phyloP scores from a whole-genome alignment of 2,113 vertebrate genomes.

The Syngnathus floridae region DNA sequence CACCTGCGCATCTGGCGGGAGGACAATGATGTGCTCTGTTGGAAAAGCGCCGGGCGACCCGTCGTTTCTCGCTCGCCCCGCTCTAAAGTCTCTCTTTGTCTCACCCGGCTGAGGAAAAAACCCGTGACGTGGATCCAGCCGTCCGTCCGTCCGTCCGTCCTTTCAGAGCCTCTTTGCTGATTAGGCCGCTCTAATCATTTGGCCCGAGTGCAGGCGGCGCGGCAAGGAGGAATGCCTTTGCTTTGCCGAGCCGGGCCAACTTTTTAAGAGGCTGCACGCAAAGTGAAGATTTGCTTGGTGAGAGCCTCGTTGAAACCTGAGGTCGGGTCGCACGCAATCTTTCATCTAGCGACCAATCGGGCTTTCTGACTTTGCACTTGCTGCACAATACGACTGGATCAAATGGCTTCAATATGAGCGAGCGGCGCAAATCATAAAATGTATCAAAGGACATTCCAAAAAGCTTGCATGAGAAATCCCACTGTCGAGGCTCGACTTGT shows the following conservation, averaged over 20 bases:
- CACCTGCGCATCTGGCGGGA: conserved; percentile 60
- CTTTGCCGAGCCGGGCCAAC: conserved; percentile 52
- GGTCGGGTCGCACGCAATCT: conserved; percentile 26
- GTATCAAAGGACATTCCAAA: not conserved
- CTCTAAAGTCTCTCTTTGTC: conserved; percentile 41
- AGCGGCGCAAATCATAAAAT: not conserved
- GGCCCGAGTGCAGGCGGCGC: conserved; percentile 61
- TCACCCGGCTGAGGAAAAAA: conserved; percentile 47
- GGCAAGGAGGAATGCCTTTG: conserved; percentile 65
- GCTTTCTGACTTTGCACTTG: not conserved
- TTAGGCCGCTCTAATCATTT: conserved; percentile 67
- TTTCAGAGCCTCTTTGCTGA: conserved; percentile 66
- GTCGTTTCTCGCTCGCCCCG: conserved; percentile 37
- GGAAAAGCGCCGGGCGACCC: conserved; percentile 56
- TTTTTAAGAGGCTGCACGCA: conserved; percentile 24
- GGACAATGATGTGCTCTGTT: conserved; percentile 72
- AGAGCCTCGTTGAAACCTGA: conserved; percentile 62
- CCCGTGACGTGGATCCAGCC: conserved; percentile 49
- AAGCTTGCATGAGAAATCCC: not conserved
- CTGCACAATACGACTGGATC: not conserved
- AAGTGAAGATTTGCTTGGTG: conserved; percentile 37
- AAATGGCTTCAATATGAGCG: not conserved
- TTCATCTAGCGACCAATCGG: conserved; percentile 26
- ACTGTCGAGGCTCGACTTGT: conserved; percentile 38
- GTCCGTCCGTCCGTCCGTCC: conserved; percentile 21